Evolutionary conservation across 2,113 vertebrate genomes (phyloP).

Genomic region (Hydropotes inermis): DNA sequence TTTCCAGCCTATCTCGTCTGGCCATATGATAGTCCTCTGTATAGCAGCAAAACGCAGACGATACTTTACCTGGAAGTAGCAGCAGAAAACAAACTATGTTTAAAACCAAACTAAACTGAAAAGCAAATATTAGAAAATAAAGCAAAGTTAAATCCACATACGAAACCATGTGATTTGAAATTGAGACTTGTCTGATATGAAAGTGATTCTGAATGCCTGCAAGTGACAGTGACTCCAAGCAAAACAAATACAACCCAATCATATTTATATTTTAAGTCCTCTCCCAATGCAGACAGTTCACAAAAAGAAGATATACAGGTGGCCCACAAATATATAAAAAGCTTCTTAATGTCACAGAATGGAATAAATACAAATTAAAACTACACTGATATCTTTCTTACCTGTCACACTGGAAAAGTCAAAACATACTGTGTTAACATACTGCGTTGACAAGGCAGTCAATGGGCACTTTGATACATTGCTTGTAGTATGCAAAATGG

Average conservation of each 20-base stretch:
- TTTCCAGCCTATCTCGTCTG: constrained; percentile 13
- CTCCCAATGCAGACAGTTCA: neutral
- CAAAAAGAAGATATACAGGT: neutral
- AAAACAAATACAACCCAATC: neutral
- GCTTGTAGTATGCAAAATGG: neutral
- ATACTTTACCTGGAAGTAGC: constrained; percentile 86
- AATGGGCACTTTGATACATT: neutral
- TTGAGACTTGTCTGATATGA: neutral
- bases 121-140: constrained; percentile 33
- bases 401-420: neutral
- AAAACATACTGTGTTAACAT: neutral
- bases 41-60: constrained; percentile 90
- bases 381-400: neutral
- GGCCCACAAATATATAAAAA: neutral
- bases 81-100: constrained; percentile 19
- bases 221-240: neutral
- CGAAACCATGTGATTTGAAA: neutral
- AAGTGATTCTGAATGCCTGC: neutral
- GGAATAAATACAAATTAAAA: constrained; percentile 8
- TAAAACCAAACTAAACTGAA: neutral
- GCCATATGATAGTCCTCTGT: constrained; percentile 81
- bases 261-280: neutral
- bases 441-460: neutral
- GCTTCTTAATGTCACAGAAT: neutral
- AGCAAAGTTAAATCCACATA: neutral